Percentiles rank a stretch among this genome's conserved stretches.
Evolutionary conservation across 2,888 invertebrate genomes (phyloP).

Genomic region (Caradrina clavipalpis): DNA sequence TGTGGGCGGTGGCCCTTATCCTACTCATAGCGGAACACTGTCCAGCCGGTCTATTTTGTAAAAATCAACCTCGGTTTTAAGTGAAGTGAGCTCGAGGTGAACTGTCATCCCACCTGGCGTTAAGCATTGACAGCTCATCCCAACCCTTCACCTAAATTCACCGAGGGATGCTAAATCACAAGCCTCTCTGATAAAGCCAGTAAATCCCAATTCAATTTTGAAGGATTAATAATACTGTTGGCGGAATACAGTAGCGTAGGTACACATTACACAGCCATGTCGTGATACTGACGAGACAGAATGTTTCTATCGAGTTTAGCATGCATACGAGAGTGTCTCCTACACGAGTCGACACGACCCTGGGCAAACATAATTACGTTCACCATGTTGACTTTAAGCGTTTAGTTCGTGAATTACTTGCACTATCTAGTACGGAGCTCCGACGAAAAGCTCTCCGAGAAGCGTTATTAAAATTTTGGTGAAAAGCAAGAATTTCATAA

Average conservation of each 20-base stretch:
- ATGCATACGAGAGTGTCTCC: constrained; percentile 67
- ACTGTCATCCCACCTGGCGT: neutral
- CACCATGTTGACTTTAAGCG: constrained; percentile 68
- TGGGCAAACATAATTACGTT: constrained; percentile 75
- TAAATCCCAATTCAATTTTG: constrained; percentile 50
- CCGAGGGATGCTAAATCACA: neutral
- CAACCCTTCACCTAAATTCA: neutral
- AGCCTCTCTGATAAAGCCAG: constrained; percentile 20
- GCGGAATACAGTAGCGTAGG: constrained; percentile 38
- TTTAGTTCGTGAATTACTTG: constrained; percentile 69
- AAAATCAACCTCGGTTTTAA: too few species aligned
- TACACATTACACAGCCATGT: constrained; percentile 27
- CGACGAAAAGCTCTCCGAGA: constrained; percentile 4
- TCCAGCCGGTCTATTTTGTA: too few species aligned
- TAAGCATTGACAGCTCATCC: neutral
- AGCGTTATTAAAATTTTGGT: constrained; percentile 34
- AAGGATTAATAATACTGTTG: constrained; percentile 51
- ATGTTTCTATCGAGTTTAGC: constrained; percentile 56
- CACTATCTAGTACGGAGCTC: constrained; percentile 22
- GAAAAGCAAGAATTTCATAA: constrained; percentile 34
- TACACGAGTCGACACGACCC: constrained; percentile 64
- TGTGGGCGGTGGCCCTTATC: too few species aligned
- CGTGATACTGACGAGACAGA: constrained; percentile 41
- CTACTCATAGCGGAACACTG: too few species aligned
- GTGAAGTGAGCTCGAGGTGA: neutral